Conservation (phyloP, 2,113 vertebrate species). For the Hemiprocne comata region DNA sequence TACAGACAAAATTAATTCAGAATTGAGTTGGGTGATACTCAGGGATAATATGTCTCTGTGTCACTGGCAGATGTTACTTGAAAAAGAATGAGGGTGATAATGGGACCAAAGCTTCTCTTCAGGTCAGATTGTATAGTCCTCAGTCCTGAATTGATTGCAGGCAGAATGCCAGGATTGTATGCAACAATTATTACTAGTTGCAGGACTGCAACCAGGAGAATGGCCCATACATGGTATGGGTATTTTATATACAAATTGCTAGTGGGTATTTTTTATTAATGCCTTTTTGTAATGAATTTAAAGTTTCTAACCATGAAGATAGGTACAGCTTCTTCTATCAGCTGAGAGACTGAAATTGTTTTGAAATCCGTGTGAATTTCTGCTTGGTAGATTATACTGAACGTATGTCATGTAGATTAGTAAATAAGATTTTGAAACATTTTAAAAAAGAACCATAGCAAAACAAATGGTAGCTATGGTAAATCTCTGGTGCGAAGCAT, state of each 20-base stretch:
- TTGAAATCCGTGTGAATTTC: not conserved
- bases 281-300: not conserved
- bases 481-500: not conserved
- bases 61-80: not conserved
- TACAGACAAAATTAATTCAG: not conserved
- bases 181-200: not conserved
- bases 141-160: not conserved
- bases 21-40: not conserved
- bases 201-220: not conserved
- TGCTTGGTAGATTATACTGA: not conserved
- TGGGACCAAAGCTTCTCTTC: not conserved
- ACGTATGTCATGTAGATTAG: not conserved
- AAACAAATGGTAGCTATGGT: not conserved
- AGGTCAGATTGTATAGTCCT: not conserved
- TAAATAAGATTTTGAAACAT: not conserved
- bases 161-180: not conserved
- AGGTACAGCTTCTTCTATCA: not conserved
- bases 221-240: rapidly evolving
- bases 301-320: not conserved
- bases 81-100: not conserved
- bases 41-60: not conserved
- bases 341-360: not conserved
- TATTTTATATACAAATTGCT: not conserved
- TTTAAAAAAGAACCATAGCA: not conserved
- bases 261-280: not conserved